Evolutionary conservation across 2,888 invertebrate genomes (phyloP).

Genomic region (Brenthis hecate): DNA sequence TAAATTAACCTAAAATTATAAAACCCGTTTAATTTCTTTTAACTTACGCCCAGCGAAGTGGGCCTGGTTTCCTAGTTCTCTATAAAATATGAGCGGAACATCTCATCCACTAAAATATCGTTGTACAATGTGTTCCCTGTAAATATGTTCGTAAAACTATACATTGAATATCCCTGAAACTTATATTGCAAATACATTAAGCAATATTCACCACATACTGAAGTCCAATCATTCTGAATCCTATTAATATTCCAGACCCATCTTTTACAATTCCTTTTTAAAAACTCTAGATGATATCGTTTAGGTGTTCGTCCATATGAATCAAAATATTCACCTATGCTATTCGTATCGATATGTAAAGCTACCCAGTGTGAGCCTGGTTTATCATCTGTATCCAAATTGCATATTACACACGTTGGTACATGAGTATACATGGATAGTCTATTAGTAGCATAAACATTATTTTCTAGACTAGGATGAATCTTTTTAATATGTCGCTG

Average conservation of each 20-base stretch:
- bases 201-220: too few relatives aligned
- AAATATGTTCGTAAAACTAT: neutral
- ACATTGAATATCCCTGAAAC: neutral
- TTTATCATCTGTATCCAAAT: slow-evolving; percentile 40
- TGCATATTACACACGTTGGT: slow-evolving; percentile 20
- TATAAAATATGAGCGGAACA: neutral
- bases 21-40: too few relatives aligned
- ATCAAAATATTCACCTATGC: slow-evolving; percentile 42
- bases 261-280: too few relatives aligned
- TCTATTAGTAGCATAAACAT: neutral
- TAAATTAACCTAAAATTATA: too few relatives aligned
- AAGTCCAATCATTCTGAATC: too few relatives aligned
- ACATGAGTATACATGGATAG: too few relatives aligned
- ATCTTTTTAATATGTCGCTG: neutral
- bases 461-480: slow-evolving; percentile 6
- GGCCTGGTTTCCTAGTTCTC: too few relatives aligned
- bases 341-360: slow-evolving; percentile 32
- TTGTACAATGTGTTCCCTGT: slow-evolving; percentile 1
- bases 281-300: too few relatives aligned
- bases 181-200: neutral
- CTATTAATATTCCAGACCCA: too few relatives aligned
- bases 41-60: too few relatives aligned
- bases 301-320: slow-evolving; percentile 14
- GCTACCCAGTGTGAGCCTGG: slow-evolving; percentile 45
- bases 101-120: slow-evolving; percentile 2